Percentiles rank a stretch among this genome's conserved stretches.
Evolutionary conservation across 1,140 invertebrate genomes (phyloP).

Genomic region (Vanessa atalanta): DNA sequence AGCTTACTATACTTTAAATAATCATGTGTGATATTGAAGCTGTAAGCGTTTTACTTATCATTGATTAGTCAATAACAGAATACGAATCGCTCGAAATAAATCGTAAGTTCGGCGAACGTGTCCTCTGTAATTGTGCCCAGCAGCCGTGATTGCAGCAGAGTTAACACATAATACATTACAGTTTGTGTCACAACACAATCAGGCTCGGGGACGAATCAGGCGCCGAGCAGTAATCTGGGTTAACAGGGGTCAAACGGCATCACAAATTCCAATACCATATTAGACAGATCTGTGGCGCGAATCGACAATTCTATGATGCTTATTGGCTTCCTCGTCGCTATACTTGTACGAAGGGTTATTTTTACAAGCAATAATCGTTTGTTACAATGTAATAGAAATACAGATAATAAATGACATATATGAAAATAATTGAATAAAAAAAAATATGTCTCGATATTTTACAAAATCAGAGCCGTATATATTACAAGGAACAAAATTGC

Average conservation of each 20-base stretch:
- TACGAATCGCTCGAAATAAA: slow-evolving; percentile 62
- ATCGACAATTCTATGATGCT: slow-evolving; percentile 69
- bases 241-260: slow-evolving; percentile 82
- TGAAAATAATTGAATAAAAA: background rate
- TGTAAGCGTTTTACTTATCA: too few species aligned
- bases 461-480: too few species aligned
- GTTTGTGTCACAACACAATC: slow-evolving; percentile 81
- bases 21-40: too few species aligned
- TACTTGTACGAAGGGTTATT: slow-evolving; percentile 21
- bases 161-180: slow-evolving; percentile 81
- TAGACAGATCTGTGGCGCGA: slow-evolving; percentile 80
- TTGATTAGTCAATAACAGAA: slow-evolving; percentile 4
- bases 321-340: slow-evolving; percentile 58
- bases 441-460: too few species aligned
- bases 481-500: too few species aligned
- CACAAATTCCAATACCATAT: slow-evolving; percentile 82
- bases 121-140: slow-evolving; percentile 74
- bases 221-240: slow-evolving; percentile 80
- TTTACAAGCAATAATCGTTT: background rate
- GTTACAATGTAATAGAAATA: background rate
- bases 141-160: slow-evolving; percentile 79
- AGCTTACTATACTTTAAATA: too few species aligned
- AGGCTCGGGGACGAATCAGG: slow-evolving; percentile 80
- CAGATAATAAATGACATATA: background rate
- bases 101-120: slow-evolving; percentile 73